Percentiles rank a stretch among this genome's conserved stretches.
Conservation (phyloP, 2,113 vertebrate species). For the Macaca nemestrina region DNA sequence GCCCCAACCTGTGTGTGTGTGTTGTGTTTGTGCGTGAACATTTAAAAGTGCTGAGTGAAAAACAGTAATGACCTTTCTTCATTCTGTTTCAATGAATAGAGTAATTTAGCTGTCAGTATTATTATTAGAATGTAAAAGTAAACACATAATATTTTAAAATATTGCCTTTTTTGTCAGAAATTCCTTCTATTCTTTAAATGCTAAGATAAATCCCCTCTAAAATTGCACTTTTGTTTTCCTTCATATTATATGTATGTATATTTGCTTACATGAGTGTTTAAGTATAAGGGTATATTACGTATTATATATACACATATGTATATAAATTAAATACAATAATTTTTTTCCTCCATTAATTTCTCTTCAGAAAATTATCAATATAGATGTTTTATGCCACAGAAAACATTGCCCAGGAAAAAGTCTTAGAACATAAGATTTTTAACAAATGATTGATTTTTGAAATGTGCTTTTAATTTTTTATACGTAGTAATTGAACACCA, state of each 20-base stretch:
- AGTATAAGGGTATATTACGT: background rate
- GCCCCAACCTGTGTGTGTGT: fast-evolving
- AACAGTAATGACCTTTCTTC: background rate
- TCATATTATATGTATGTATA: background rate
- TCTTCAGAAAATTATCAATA: background rate
- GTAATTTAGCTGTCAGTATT: background rate
- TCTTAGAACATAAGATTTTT: background rate
- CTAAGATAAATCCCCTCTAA: background rate
- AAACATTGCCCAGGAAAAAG: background rate
- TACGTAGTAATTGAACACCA: background rate
- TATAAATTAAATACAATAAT: background rate
- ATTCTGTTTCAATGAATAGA: background rate
- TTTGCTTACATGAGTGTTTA: background rate
- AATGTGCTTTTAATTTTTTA: background rate
- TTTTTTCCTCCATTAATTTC: background rate
- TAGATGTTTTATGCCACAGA: background rate
- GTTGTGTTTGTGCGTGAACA: background rate
- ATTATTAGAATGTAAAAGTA: background rate
- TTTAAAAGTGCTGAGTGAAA: background rate
- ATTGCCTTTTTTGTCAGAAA: background rate
- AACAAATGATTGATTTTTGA: background rate
- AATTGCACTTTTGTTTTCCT: background rate
- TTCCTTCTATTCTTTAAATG: background rate
- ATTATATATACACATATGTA: background rate
- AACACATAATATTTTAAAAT: background rate